Evolutionary conservation across 2,113 vertebrate genomes (phyloP).

Genomic region (Salvator merianae): DNA sequence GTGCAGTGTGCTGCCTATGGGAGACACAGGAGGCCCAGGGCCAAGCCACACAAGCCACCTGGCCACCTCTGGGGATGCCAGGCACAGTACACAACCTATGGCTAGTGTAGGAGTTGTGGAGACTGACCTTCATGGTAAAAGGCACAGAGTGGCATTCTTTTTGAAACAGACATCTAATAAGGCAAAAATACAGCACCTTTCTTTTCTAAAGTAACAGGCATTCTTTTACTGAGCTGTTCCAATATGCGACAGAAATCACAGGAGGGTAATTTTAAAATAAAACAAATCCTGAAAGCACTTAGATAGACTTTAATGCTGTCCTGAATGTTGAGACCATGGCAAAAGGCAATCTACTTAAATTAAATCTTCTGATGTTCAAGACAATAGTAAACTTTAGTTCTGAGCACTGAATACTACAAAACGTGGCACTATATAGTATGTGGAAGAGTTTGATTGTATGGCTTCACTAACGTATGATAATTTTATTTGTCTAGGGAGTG

Average conservation of each 20-base stretch:
- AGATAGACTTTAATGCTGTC: background rate
- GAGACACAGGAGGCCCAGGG: no score
- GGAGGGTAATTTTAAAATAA: background rate
- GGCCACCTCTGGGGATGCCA: no score
- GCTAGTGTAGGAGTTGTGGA: no score
- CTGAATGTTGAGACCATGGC: no score
- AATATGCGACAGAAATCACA: background rate
- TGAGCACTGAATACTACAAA: background rate
- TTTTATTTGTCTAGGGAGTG: slow-evolving; percentile 77
- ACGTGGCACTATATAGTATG: background rate
- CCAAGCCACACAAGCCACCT: no score
- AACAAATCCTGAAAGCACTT: background rate
- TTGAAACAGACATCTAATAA: no score
- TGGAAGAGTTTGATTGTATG: background rate
- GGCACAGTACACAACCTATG: no score
- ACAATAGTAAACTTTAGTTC: background rate
- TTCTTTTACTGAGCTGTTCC: background rate
- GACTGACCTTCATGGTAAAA: no score
- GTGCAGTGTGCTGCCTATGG: no score
- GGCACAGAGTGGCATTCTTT: no score
- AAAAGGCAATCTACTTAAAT: no score
- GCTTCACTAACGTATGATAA: slow-evolving; percentile 7
- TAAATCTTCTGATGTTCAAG: no score
- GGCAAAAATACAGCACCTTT: background rate
- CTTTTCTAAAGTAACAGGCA: background rate